These are phyloP conservation scores for Addax nasomaculatus DNA, from an alignment of 2,113 vertebrate genomes.

Conservation along the genomic window DNA sequence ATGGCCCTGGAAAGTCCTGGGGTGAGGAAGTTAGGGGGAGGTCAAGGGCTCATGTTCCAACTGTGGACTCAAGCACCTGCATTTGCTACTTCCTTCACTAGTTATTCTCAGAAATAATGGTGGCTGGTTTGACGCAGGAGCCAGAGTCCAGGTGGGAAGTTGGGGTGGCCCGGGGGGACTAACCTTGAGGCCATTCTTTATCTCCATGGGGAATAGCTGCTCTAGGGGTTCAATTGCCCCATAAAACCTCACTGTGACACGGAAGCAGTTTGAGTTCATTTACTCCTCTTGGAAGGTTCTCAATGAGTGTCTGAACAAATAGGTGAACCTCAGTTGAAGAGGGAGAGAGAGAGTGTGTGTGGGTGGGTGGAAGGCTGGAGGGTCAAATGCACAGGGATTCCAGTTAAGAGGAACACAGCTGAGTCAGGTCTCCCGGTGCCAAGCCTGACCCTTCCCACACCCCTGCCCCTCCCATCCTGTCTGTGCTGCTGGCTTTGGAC, in stretches of 20 bases:
- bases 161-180: neutral
- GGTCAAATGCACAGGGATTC: neutral
- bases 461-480: neutral
- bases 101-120: neutral
- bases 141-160: neutral
- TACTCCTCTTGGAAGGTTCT: neutral
- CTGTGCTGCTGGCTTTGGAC: neutral
- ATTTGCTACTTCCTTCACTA: neutral
- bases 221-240: constrained; percentile 20
- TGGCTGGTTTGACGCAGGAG: neutral
- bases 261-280: constrained; percentile 38
- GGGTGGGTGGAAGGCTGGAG: neutral
- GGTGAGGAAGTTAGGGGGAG: too few relatives aligned
- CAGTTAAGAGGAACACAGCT: neutral
- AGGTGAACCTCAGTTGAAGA: neutral
- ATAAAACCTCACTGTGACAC: constrained; percentile 35
- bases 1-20: neutral
- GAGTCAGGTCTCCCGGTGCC: neutral
- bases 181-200: constrained; percentile 23
- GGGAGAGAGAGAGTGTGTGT: neutral
- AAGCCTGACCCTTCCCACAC: neutral
- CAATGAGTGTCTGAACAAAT: neutral
- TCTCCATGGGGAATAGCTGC: neutral
- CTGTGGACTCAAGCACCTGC: neutral
- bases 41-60: neutral